Base-by-base conservation (phyloP, 1,140 invertebrate species). In the Megathymus violae region DNA sequence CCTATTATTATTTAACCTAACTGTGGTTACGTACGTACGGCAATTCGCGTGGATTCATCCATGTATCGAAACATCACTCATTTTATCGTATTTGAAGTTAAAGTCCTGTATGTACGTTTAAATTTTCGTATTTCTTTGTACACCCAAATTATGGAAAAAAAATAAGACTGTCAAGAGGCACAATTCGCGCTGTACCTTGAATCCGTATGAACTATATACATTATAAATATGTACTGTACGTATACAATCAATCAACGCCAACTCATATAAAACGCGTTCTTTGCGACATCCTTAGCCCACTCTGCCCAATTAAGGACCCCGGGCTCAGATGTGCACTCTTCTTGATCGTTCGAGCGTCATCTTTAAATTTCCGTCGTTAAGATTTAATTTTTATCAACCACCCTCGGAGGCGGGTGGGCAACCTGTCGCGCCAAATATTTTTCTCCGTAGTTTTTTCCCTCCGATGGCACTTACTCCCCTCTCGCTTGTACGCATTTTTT, bases 311-410 rank as follows among this genome's bases (percentile, higher is more conserved):
- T 90, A 90, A 85, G 80, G 64, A 78, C 85, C 85, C 74, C 48
- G 74, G 85, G 73, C 88, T 90, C 88, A 88, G 85, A 88, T 90
- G 85, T 74, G 76, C 80, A 82, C 85, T 88, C 82, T 86, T 88
- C 88, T 90, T 90, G 88, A 90, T 90, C 88, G 83, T 75, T 88
- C 69, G 85, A 88, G 85, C 88, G 82, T 89, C 86, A 85, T 90
- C 88, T 90, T 88, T 89, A 90, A 90, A 90, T 90, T 90, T 90
- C 86, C 88, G 86, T 84, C 85, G 86, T 88, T 89, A 90, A 90
- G 88, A 90, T 90, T 90, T 90, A 90, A 90, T 90, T 90, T 90
- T 87, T 88, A 90, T 85, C 82, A 85, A 82, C 74, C 74, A 62
- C 60, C 50, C 47, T 46, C 31, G 56, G 43, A 59, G 64, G 46